These are phyloP conservation scores for Thamnophis sirtalis DNA, from an alignment of 2,113 vertebrate genomes.

Conservation along the genomic window DNA sequence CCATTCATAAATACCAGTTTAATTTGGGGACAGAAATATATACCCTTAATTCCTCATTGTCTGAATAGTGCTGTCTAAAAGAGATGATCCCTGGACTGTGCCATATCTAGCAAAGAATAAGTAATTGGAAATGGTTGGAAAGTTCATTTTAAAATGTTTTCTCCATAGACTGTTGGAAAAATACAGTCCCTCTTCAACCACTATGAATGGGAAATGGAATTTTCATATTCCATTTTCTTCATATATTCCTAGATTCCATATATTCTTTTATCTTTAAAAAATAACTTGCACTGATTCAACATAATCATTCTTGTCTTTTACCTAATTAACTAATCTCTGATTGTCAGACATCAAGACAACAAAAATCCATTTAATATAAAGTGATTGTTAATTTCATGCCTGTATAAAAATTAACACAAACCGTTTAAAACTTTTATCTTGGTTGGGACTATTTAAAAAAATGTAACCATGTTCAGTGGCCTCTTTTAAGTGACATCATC, in stretches of 20 bases:
- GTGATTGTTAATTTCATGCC: conserved; percentile 50
- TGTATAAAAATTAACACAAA: conserved; percentile 36
- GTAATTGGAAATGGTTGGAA: neutral
- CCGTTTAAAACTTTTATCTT: conserved; percentile 43
- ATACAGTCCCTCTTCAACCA: neutral
- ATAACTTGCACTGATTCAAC: conserved; percentile 32
- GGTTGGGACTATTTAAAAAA: conserved; percentile 51
- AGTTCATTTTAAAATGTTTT: neutral
- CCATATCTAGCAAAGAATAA: neutral
- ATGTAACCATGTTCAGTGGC: conserved; percentile 41
- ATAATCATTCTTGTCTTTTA: conserved; percentile 32
- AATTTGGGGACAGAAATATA: neutral
- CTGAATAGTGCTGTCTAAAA: neutral
- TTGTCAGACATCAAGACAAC: conserved; percentile 73
- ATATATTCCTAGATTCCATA: conserved; percentile 16
- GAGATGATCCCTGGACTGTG: neutral
- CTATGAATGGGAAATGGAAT: neutral
- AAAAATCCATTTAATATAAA: conserved; percentile 59
- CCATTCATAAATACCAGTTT: conserved; percentile 16
- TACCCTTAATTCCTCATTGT: neutral
- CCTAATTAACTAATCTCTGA: conserved; percentile 64
- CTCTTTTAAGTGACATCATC: conserved; percentile 37
- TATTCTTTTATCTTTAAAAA: conserved; percentile 36
- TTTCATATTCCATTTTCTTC: neutral
- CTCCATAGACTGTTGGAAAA: neutral